Base-by-base conservation (phyloP, 2,888 invertebrate genomes). In the Drosophila robusta region DNA sequence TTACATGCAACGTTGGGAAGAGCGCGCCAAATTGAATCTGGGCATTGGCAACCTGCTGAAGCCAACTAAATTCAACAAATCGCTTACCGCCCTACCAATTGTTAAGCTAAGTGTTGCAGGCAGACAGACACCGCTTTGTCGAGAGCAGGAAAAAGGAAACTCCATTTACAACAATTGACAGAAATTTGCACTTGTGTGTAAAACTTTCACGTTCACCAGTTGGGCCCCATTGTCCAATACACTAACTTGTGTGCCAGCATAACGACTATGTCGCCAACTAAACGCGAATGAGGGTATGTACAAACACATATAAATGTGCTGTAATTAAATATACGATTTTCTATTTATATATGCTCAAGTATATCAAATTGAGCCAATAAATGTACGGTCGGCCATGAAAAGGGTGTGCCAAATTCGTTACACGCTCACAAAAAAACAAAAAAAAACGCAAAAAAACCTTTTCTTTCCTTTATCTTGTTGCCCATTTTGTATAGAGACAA, bases 131-230 rank as follows among this genome's bases (percentile, higher is more conserved):
- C 32, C 32, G 57, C 32, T 50, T 67, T 62, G 68, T 62, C 26
- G 60, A 54, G 57, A 57, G 61, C 66, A 61, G 78, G 78, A 68
- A 75, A 75, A 65, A 47, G 81, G 67, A 87, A 87, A 75, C 68
- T 80, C 78, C 75, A 80, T 80, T 80, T 83, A 68, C 87, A 80
- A 73, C 78, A 84, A 81, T 81, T 78, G 87, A 75, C 85, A 84
- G 81, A 87, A 87, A 81, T 81, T 81, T 80, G 81, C 81, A 81
- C 85, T 81, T 78, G 80, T 67, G 57, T 65, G 83, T 34, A 67
- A 79, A 83, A 86, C 87, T 80, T 86, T 80, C 58, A 64, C 69
- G 49, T 62, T 45, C 55, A 36, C 16, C 22, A 36, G 42, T 44
- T 44, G 54, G 54, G n/a, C 9, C n/a, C 41, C 52, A 39, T 49